These are phyloP conservation scores for Nomada lathburiana DNA, from an alignment of 2,888 invertebrate species.

Conservation along the genomic window DNA sequence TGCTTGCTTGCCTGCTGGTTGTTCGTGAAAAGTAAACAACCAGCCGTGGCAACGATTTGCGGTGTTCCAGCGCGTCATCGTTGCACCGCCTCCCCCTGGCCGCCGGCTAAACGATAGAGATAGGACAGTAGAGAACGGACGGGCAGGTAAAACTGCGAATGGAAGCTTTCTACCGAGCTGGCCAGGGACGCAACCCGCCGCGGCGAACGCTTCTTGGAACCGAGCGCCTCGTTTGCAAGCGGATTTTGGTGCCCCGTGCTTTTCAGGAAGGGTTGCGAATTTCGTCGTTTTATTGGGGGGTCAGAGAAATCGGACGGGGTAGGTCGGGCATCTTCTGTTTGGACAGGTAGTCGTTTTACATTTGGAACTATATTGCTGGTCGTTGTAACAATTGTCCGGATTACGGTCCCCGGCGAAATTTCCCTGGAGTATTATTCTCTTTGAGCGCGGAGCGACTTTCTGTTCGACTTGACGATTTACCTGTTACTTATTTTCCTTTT, in stretches of 20 bases:
- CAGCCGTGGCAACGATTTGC: constrained; percentile 74
- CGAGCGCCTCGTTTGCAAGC: neutral
- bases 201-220: constrained; percentile 22
- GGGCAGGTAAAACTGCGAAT: constrained; percentile 47
- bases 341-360: too few relatives aligned
- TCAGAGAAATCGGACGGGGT: neutral
- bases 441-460: neutral
- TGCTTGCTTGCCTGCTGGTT: constrained; percentile 52
- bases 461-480: neutral
- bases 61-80: constrained; percentile 63
- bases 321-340: neutral
- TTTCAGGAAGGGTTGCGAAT: neutral
- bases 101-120: constrained; percentile 60
- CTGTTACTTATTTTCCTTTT: neutral
- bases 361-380: too few relatives aligned
- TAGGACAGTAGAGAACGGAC: constrained; percentile 29
- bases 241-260: neutral
- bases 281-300: neutral
- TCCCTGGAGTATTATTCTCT: too few relatives aligned
- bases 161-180: constrained; percentile 33
- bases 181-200: constrained; percentile 26
- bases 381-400: neutral
- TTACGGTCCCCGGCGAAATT: neutral
- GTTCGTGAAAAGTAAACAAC: constrained; percentile 77
- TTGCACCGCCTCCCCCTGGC: constrained; percentile 50